These are phyloP conservation scores for Pica pica DNA, from an alignment of 2,113 vertebrate species.

Conservation along the genomic window DNA sequence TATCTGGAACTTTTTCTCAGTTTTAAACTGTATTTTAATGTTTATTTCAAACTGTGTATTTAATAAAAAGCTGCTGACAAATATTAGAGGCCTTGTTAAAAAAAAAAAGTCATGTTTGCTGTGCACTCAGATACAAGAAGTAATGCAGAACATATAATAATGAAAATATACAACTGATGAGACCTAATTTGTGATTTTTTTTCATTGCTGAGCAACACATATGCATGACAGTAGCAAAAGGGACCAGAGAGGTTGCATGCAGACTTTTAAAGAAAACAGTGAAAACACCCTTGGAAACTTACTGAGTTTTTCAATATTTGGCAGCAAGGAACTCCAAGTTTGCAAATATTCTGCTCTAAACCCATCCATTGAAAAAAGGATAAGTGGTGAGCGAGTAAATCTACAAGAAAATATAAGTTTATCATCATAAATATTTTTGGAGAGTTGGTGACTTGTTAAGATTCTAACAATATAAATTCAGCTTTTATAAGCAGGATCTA, in stretches of 20 bases:
- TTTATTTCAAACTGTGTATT: neutral
- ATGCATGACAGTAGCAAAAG: neutral
- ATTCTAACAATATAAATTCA: neutral
- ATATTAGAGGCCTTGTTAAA: neutral
- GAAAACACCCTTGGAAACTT: conserved; percentile 57
- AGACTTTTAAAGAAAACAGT: neutral
- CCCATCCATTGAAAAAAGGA: conserved; percentile 93
- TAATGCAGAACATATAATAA: neutral
- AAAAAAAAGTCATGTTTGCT: neutral
- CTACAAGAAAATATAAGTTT: conserved; percentile 59
- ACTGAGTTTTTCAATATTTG: conserved; percentile 87
- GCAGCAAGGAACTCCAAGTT: conserved; percentile 75
- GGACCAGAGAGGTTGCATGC: neutral
- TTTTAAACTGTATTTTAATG: neutral
- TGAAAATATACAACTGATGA: neutral
- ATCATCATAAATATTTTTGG: neutral
- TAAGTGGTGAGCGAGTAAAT: conserved; percentile 84
- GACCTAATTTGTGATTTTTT: neutral
- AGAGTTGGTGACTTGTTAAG: neutral
- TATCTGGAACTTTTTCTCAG: neutral
- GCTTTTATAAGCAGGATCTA: neutral
- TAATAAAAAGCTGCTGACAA: neutral
- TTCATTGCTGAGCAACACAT: neutral
- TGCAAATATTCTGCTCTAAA: conserved; percentile 88
- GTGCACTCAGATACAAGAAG: neutral